Evolutionary conservation across 2,888 invertebrate genomes (phyloP).

Genomic region (Coelinius sp.): DNA sequence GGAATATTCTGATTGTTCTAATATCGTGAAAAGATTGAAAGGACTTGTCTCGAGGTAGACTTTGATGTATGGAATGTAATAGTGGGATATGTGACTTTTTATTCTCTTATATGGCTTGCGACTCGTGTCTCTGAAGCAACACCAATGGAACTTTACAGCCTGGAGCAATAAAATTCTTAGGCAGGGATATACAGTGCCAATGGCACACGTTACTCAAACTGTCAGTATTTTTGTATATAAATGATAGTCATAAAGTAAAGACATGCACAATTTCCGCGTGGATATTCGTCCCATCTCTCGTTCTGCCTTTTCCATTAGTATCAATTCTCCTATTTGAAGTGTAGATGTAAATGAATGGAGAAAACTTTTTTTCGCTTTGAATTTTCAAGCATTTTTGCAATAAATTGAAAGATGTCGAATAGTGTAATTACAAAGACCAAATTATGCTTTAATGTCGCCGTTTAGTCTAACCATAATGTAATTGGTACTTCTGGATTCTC

Average conservation of each 20-base stretch:
- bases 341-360: too few relatives aligned
- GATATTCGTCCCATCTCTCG: neutral
- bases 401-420: neutral
- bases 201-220: slow-evolving; percentile 18
- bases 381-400: neutral
- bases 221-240: slow-evolving; percentile 2
- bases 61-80: neutral
- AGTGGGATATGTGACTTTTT: neutral
- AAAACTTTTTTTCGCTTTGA: neutral
- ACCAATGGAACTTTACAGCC: neutral
- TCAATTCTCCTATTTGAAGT: neutral
- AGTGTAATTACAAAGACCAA: neutral
- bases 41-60: neutral
- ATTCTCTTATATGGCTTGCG: neutral
- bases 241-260: slow-evolving; percentile 18
- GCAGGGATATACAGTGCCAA: neutral
- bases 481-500: neutral
- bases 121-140: neutral
- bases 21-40: neutral
- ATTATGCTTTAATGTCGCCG: neutral
- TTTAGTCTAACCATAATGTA: neutral
- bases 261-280: slow-evolving; percentile 3
- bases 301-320: neutral
- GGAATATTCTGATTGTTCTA: neutral
- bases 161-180: slow-evolving; percentile 9